Conservation (phyloP, 2,888 invertebrate genomes). For the Pediacus dermestoides region DNA sequence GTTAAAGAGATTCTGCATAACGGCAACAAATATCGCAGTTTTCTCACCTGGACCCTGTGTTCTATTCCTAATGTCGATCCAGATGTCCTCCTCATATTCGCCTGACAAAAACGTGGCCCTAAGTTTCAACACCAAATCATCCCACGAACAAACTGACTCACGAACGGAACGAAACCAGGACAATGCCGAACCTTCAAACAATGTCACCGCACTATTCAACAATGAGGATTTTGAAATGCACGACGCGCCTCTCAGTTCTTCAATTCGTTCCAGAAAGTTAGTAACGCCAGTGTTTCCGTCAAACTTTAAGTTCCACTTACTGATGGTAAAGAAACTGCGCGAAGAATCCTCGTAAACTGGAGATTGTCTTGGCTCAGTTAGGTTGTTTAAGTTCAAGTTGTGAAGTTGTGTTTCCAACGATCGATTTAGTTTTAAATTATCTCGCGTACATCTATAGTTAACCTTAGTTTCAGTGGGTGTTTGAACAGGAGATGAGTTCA, state of each 20-base stretch:
- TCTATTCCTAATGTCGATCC: slow-evolving; percentile 14
- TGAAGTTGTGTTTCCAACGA: too few relatives aligned
- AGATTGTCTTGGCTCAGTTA: too few relatives aligned
- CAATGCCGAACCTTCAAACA: slow-evolving; percentile 21
- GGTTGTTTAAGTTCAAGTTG: too few relatives aligned
- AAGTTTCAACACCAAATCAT: slow-evolving; percentile 6
- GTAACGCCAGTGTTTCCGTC: slow-evolving; percentile 12
- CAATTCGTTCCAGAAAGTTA: slow-evolving; percentile 20
- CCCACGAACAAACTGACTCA: slow-evolving; percentile 10
- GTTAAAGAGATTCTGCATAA: slow-evolving; percentile 5
- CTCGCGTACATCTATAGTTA: too few relatives aligned
- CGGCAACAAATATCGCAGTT: slow-evolving; percentile 11
- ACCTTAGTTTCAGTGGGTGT: too few relatives aligned
- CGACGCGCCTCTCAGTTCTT: slow-evolving; percentile 18
- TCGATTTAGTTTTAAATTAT: too few relatives aligned
- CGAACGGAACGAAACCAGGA: slow-evolving; percentile 22
- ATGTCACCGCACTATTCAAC: slow-evolving; percentile 17
- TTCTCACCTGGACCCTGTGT: slow-evolving; percentile 17
- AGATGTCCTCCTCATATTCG: slow-evolving; percentile 17
- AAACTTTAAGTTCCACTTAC: slow-evolving; percentile 13
- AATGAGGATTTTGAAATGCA: slow-evolving; percentile 14
- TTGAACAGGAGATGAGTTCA: too few relatives aligned
- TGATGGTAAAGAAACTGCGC: slow-evolving; percentile 5
- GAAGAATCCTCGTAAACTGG: too few relatives aligned
- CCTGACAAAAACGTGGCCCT: slow-evolving; percentile 13